Evolutionary conservation across 1,140 invertebrate species (phyloP).

Genomic region (Lordiphosa clarofinis): DNA sequence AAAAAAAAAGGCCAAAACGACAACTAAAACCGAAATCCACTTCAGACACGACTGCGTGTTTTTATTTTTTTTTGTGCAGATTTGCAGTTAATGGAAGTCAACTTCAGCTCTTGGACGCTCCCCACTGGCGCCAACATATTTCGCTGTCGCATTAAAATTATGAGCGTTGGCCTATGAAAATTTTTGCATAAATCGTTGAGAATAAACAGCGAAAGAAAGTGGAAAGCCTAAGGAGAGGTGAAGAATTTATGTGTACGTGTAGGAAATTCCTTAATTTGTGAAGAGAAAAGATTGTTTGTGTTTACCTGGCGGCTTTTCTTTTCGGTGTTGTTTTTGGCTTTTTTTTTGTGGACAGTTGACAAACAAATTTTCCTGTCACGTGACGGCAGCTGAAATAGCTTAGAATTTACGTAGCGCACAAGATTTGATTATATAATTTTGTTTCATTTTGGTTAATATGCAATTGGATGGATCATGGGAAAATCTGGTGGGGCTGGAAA

Average conservation of each 20-base stretch:
- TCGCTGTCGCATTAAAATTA: slow-evolving; percentile 69
- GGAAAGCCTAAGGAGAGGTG: slow-evolving; percentile 18
- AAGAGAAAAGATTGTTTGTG: slow-evolving; percentile 20
- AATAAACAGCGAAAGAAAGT: slow-evolving; percentile 30
- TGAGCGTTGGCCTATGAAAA: slow-evolving; percentile 55
- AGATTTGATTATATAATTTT: slow-evolving; percentile 60
- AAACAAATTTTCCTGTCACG: slow-evolving; percentile 57
- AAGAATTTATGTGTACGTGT: slow-evolving; percentile 62
- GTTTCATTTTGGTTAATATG: slow-evolving; percentile 22
- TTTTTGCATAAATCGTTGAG: slow-evolving; percentile 62
- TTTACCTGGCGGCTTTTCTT: slow-evolving; percentile 53
- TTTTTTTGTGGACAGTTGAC: not conserved
- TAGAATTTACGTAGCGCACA: slow-evolving; percentile 13
- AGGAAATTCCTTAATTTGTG: slow-evolving; percentile 66
- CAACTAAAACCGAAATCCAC: slow-evolving; percentile 32
- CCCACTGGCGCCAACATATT: slow-evolving; percentile 68
- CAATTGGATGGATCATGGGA: slow-evolving; percentile 27
- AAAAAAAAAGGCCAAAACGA: slow-evolving; percentile 12
- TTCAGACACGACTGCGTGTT: slow-evolving; percentile 14
- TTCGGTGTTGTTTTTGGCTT: not conserved
- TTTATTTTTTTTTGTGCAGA: slow-evolving; percentile 10
- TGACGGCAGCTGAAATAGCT: slow-evolving; percentile 53
- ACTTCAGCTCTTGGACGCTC: slow-evolving; percentile 1
- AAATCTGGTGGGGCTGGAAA: slow-evolving; percentile 13
- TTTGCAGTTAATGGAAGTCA: slow-evolving; percentile 54